phyloP scores from a whole-genome alignment of 2,888 invertebrate species.

The Mechanitis messenoides region DNA sequence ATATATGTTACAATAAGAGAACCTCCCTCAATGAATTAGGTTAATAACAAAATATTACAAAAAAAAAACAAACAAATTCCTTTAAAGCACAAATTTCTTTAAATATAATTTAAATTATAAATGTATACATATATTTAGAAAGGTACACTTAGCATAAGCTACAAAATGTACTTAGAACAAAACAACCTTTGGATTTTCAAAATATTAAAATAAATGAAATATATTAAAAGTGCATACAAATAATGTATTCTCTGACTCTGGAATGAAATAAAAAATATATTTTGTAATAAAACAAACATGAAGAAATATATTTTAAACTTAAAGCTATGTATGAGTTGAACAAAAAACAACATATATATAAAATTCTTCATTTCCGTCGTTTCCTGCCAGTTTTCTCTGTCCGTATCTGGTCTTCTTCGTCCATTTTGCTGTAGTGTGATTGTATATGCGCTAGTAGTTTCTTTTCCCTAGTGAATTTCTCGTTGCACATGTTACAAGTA shows the following conservation, averaged over 20 bases:
- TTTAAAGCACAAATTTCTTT: too few species aligned
- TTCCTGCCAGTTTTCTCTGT: constrained; percentile 28
- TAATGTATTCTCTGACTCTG: not conserved
- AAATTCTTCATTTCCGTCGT: constrained; percentile 12
- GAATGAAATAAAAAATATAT: constrained; percentile 1
- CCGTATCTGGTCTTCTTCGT: constrained; percentile 52
- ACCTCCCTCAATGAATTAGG: too few species aligned
- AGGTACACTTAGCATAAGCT: too few species aligned
- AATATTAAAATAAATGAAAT: not conserved
- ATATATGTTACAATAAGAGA: too few species aligned
- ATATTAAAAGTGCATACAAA: not conserved
- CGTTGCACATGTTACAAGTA: constrained; percentile 62
- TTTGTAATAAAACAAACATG: not conserved
- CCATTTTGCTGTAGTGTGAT: constrained; percentile 61
- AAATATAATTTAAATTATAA: too few species aligned
- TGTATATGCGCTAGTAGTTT: constrained; percentile 64
- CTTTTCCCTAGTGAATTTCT: constrained; percentile 61
- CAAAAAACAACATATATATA: not conserved
- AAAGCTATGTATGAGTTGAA: not conserved
- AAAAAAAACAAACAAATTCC: too few species aligned
- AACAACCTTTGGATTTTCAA: too few species aligned
- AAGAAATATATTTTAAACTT: not conserved
- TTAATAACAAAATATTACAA: too few species aligned
- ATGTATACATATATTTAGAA: too few species aligned
- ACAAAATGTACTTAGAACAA: too few species aligned